These are phyloP conservation scores for Cephus pulcher DNA, from an alignment of 2,888 invertebrate species.

Conservation along the genomic window DNA sequence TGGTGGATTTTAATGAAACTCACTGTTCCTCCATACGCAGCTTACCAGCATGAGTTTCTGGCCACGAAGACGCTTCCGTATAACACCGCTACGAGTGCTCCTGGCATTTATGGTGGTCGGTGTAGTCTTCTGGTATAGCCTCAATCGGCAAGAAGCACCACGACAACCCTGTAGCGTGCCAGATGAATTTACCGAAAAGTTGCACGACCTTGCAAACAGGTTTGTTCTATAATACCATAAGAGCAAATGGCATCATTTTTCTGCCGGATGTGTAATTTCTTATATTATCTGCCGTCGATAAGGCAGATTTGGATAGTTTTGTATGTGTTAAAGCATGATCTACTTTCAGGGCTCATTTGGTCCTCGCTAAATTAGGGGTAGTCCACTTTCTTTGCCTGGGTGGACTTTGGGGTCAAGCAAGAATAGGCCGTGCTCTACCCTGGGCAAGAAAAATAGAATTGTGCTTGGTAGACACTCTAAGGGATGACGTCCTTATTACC, in stretches of 20 bases:
- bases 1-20: too few species aligned
- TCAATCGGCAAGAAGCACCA: constrained; percentile 50
- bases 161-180: constrained; percentile 56
- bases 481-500: constrained; percentile 67
- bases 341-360: constrained; percentile 58
- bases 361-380: constrained; percentile 65
- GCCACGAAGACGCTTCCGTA: constrained; percentile 54
- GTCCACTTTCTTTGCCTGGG: constrained; percentile 72
- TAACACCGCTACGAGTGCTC: constrained; percentile 53
- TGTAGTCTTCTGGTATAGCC: constrained; percentile 54
- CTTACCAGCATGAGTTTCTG: constrained; percentile 55
- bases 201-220: constrained; percentile 56
- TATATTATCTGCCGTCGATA: too few species aligned
- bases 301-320: not conserved
- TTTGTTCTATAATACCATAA: constrained; percentile 16
- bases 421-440: constrained; percentile 68
- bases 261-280: not conserved
- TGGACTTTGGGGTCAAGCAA: constrained; percentile 71
- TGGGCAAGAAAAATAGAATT: constrained; percentile 70
- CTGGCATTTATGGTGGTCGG: constrained; percentile 50
- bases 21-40: constrained; percentile 21
- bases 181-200: constrained; percentile 54
- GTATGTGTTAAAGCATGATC: not conserved
- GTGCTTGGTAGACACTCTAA: constrained; percentile 67
- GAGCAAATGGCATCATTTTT: not conserved